These are phyloP conservation scores for Tokudaia tokunoshimensis DNA, from an alignment of 2,797 vertebrate genomes.

Conservation along the genomic window DNA sequence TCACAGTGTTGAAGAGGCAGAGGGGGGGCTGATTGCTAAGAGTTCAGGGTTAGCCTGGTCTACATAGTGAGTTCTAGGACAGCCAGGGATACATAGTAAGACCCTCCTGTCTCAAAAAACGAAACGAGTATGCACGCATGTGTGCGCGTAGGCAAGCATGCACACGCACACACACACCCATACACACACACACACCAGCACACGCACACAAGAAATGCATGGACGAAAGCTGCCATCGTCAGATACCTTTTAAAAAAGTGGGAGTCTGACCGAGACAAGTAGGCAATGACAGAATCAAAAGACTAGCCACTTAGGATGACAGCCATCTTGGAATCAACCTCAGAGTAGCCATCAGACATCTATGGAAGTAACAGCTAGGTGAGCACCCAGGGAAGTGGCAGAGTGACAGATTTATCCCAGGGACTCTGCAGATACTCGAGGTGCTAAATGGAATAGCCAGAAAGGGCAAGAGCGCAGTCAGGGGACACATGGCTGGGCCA, in stretches of 20 bases:
- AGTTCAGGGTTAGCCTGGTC: not conserved
- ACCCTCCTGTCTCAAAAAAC: not conserved
- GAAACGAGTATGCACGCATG: not conserved
- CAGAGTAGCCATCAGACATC: not conserved
- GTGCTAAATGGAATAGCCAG: not conserved
- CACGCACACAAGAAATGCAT: not conserved
- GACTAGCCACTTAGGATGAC: not conserved
- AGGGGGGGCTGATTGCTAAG: not conserved
- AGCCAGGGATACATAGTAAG: not conserved
- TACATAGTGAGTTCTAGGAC: not conserved
- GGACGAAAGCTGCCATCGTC: not conserved
- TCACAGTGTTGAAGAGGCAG: not conserved
- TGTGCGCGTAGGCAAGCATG: not conserved
- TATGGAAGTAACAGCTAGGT: not conserved
- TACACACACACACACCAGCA: not conserved
- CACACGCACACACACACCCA: not conserved
- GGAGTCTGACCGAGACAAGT: not conserved
- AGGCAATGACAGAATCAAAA: not conserved
- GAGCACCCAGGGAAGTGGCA: accelerated
- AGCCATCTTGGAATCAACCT: not conserved
- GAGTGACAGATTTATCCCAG: not conserved
- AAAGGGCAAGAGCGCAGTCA: not conserved
- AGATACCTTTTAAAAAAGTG: not conserved
- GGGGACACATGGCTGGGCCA: not conserved
- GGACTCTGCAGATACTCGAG: not conserved